Percentiles rank a stretch among this genome's conserved stretches.
Evolutionary conservation across 2,113 vertebrate genomes (phyloP).

Genomic region (Malurus alboscapulatus): DNA sequence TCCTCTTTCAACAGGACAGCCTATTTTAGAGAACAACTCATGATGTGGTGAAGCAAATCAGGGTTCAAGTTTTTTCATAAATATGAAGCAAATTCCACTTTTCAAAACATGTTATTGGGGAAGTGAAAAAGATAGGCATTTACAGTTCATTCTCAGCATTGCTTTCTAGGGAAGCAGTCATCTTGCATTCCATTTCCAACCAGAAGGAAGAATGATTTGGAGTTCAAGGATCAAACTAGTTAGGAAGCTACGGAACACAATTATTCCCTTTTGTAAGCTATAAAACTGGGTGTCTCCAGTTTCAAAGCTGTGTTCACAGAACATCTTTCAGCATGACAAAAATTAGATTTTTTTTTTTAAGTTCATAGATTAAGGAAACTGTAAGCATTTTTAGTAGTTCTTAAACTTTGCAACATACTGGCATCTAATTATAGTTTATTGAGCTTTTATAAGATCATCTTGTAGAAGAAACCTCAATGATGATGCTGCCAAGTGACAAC

Average conservation of each 20-base stretch:
- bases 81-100: not conserved
- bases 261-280: conserved; percentile 35
- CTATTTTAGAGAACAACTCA: not conserved
- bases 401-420: not conserved
- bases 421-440: not conserved
- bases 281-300: conserved; percentile 37
- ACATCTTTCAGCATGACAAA: conserved; percentile 41
- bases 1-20: not conserved
- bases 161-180: conserved; percentile 62
- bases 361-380: conserved; percentile 33
- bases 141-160: conserved; percentile 19
- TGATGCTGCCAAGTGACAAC: not conserved
- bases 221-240: conserved; percentile 68
- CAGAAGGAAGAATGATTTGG: conserved; percentile 58
- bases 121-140: conserved; percentile 25
- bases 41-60: not conserved
- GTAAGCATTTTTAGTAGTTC: conserved; percentile 23
- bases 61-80: not conserved
- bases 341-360: not conserved
- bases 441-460: not conserved
- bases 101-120: not conserved
- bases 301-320: not conserved
- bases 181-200: conserved; percentile 55
- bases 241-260: conserved; percentile 54
- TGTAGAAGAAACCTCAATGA: not conserved